These are phyloP conservation scores for Crypturellus undulatus DNA, from an alignment of 2,113 vertebrate species.

Conservation along the genomic window DNA sequence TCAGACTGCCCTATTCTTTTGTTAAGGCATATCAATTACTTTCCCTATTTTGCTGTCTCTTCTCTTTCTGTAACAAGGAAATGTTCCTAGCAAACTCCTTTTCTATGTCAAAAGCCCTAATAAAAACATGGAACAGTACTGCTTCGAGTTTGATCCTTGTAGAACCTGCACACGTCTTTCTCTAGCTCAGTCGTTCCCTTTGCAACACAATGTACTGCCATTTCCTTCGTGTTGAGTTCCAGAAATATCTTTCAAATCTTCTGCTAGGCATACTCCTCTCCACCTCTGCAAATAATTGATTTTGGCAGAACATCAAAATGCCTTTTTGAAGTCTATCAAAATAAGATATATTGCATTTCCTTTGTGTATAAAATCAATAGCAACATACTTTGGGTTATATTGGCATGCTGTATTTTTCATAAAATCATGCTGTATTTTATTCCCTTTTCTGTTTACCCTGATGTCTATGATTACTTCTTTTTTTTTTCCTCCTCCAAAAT, in stretches of 20 bases:
- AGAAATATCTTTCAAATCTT: not conserved
- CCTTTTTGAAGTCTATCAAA: not conserved
- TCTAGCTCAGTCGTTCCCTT: not conserved
- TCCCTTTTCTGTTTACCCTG: too few relatives aligned
- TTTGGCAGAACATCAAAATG: not conserved
- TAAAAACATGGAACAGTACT: too few relatives aligned
- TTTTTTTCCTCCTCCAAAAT: too few relatives aligned
- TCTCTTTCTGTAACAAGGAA: too few relatives aligned
- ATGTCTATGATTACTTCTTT: too few relatives aligned
- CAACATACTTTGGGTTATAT: not conserved
- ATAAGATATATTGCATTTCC: not conserved
- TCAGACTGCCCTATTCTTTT: too few relatives aligned
- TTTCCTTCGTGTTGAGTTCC: not conserved
- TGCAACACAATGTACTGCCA: not conserved
- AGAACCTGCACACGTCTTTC: not conserved
- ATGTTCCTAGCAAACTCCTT: too few relatives aligned
- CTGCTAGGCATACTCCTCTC: not conserved
- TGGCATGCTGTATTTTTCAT: not conserved
- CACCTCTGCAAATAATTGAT: not conserved
- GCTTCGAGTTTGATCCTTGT: too few relatives aligned
- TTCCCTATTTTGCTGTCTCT: too few relatives aligned
- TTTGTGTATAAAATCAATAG: not conserved
- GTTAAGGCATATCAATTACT: too few relatives aligned
- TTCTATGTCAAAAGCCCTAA: too few relatives aligned
- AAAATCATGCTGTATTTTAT: too few relatives aligned